Base-by-base conservation (phyloP, 2,113 vertebrate genomes). In the Peromyscus polionotus region DNA sequence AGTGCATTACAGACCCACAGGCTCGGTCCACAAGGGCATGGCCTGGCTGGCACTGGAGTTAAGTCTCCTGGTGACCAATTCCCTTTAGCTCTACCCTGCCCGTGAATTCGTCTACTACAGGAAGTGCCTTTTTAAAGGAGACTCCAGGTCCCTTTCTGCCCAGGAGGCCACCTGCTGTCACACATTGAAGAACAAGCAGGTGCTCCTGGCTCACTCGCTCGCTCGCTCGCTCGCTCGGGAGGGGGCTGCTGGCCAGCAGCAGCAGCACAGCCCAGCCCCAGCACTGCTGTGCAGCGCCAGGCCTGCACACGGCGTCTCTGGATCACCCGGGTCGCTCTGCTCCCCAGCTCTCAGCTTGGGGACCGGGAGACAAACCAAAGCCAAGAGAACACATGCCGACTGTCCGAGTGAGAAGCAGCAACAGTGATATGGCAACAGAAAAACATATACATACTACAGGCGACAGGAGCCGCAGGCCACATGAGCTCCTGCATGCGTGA, bases 381-480 rank as follows among this genome's bases (percentile, higher is more conserved):
- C 97, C 75, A 97, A 96, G 54, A 93, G 93, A 93, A 95, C 95
- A 95, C 97, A 96, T 42, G 98, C 97, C 57, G 90, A 96, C 94
- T 68, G 97, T 76, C 89, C 81, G 96, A 88, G 97, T 90, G 68
- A 95, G 93, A 98, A 98, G 98, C 98, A 94, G 98, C 98, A 97
- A 97, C 95, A 98, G 96, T 97, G 97, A 96, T 95, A 98, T 97
- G 98, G 98, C 98, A 98, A 98, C 99, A 98, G 98, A 98, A 98
- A 98, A 98, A 98, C 98, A 98, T 98, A 98, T 99, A 99, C 99
- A 96, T 99, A 99, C 99, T 99, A 99, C 99, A 99, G 92, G 99
- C 99, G 10, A 99, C 98, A 26, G 99, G 99, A 81, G 98, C 99
- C 95, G 99, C 99, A 85, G 99, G 99, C 99, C 99, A 99, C 99